Evolutionary conservation across 2,113 vertebrate species (phyloP).

Genomic region (Machaerirhynchus nigripectus): DNA sequence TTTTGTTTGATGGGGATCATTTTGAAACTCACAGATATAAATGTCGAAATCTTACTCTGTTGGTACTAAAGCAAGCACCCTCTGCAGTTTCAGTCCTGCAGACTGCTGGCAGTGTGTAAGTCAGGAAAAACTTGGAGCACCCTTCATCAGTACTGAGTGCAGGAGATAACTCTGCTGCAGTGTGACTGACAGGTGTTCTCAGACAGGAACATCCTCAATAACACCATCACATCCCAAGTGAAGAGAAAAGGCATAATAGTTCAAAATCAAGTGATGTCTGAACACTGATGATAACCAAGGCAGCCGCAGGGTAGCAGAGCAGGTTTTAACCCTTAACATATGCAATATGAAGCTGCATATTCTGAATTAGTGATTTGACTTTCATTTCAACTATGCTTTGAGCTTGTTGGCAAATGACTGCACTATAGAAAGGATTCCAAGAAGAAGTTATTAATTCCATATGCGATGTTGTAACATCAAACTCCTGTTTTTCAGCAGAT

Average conservation of each 20-base stretch:
- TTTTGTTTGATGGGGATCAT: background rate
- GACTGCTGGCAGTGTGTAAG: background rate
- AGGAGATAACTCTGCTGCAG: background rate
- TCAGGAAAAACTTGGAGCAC: background rate
- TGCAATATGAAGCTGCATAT: background rate
- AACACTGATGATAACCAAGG: rapidly evolving
- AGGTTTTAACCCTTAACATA: background rate
- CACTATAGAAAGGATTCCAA: background rate
- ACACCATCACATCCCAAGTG: background rate
- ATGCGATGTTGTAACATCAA: background rate
- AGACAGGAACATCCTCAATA: background rate
- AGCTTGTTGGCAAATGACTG: background rate
- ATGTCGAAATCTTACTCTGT: rapidly evolving
- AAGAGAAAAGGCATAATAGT: background rate
- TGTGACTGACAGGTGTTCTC: background rate
- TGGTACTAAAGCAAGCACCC: background rate
- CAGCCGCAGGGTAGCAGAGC: background rate
- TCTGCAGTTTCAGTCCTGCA: background rate
- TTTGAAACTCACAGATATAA: background rate
- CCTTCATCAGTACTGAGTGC: background rate
- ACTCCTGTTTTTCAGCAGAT: background rate
- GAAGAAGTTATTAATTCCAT: background rate
- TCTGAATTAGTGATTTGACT: background rate
- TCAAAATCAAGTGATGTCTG: background rate
- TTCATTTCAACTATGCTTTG: background rate